These are phyloP conservation scores for Metellina segmentata DNA, from an alignment of 2,888 invertebrate species.

Conservation along the genomic window DNA sequence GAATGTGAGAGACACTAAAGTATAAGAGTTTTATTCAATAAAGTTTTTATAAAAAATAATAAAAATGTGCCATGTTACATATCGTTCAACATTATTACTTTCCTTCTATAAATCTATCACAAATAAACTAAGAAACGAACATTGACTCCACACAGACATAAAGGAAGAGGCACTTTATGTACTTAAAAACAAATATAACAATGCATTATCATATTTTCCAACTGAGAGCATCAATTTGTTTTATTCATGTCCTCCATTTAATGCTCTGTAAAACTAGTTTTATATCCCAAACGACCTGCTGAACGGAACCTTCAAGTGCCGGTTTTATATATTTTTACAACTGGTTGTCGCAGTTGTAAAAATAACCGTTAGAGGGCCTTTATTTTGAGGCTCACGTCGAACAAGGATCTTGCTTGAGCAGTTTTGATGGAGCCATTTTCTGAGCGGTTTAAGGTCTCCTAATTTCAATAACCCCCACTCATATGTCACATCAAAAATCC, in stretches of 20 bases:
- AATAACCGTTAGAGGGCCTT: constrained; percentile 69
- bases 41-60: too few relatives aligned
- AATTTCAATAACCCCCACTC: constrained; percentile 72
- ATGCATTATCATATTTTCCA: constrained; percentile 62
- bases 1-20: too few relatives aligned
- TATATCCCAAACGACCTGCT: constrained; percentile 57
- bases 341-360: constrained; percentile 73
- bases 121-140: constrained; percentile 29
- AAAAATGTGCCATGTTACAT: background rate
- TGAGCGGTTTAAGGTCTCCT: constrained; percentile 67
- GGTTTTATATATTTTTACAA: constrained; percentile 69
- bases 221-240: constrained; percentile 61
- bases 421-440: constrained; percentile 72
- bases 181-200: constrained; percentile 61
- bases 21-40: too few relatives aligned
- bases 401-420: constrained; percentile 61
- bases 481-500: constrained; percentile 73
- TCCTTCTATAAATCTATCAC: constrained; percentile 33
- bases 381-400: constrained; percentile 63
- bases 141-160: constrained; percentile 18
- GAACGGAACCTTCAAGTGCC: constrained; percentile 46
- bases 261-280: constrained; percentile 71
- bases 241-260: constrained; percentile 60
- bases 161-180: constrained; percentile 38
- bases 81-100: background rate